A percentile compares a stretch with the other conserved stretches of the same genome.
Conservation (phyloP, 92 coral and sea anemone species). For the Epizoanthus rinbou region DNA sequence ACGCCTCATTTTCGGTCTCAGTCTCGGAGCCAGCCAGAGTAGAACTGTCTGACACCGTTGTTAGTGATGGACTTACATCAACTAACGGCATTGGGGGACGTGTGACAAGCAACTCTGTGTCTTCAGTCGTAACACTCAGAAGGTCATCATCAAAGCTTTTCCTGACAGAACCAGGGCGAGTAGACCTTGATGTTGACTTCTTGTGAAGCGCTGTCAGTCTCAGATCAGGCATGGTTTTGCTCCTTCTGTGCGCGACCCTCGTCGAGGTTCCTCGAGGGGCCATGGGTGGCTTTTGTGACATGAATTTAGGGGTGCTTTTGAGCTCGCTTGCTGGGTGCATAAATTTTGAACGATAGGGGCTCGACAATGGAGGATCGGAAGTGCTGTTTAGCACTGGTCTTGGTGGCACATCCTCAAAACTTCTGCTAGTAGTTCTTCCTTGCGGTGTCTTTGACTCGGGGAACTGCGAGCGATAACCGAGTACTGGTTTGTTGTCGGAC, state of each 20-base stretch:
- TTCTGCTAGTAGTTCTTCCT: not conserved
- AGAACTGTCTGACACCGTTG: constrained; percentile 89
- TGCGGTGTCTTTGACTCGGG: constrained; percentile 9
- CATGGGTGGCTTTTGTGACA: constrained; percentile 21
- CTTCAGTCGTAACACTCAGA: constrained; percentile 72
- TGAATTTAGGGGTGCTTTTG: constrained; percentile 4
- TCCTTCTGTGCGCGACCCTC: constrained; percentile 59
- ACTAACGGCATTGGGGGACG: constrained; percentile 95
- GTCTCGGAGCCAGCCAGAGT: constrained; percentile 80
- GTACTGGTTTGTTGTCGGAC: not conserved
- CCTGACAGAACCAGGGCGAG: not conserved
- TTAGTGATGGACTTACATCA: constrained; percentile 91
- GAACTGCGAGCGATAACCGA: constrained; percentile 25
- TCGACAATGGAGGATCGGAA: not conserved
- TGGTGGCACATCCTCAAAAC: not conserved
- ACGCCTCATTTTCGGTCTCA: constrained; percentile 61
- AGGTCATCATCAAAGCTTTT: constrained; percentile 85
- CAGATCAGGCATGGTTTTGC: constrained; percentile 84
- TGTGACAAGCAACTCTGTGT: constrained; percentile 84
- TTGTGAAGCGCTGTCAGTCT: constrained; percentile 59
- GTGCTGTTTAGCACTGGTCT: not conserved
- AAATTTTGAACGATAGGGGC: constrained; percentile 46
- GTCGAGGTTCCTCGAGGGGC: constrained; percentile 5
- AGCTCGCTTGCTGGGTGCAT: constrained; percentile 32
- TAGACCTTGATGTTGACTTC: constrained; percentile 40